Base-by-base conservation (phyloP, 2,888 invertebrate genomes). In the Elegia similella region DNA sequence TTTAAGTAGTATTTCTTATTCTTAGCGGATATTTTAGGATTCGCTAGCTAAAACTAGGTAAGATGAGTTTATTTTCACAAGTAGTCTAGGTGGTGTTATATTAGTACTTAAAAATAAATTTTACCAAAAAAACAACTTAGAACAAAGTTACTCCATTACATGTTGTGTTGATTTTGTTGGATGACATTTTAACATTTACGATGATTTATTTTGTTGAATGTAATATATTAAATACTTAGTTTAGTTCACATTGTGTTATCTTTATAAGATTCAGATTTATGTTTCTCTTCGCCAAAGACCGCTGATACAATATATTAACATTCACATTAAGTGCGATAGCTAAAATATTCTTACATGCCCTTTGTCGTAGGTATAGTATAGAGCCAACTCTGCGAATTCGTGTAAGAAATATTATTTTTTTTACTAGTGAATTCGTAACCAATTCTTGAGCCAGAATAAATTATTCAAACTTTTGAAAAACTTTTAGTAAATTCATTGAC, bases 41-140 rank as follows among this genome's bases (percentile, higher is more conserved):
- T 60, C 58, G 62, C 64, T 67, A 67, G 64, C 59, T 68, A 62
- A 63, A 67, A 62, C 57, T 68, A 64, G 59, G 59, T 61, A 76
- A 78, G 68, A 68, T 70, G 65, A 38, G 76, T 80, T 72, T 76
- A 70, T 74, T 84, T 50, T 84, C 80, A 86, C 82, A 82, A 79
- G 78, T 86, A 86, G 79, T 73, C 60, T 72, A 70, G 62, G 78
- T 71, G 78, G 72, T 76, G 75, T 75, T 86, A 79, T 75, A 76
- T 82, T 88, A 88, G 89, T 90, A 90, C 88, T 88, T 89, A 88
- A 87, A 72, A 75, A 71, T 75, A 82, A 23, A 78, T 75, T 78
- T 75, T 81, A 86, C 86, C 88, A 86, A 88, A 90, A 89, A 84
- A 73, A 38, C 75, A 77, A 70, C 74, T 75, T 82, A 83, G 83